Evolutionary conservation across 1,140 invertebrate genomes (phyloP).

Genomic region (Pogonus chalceus): DNA sequence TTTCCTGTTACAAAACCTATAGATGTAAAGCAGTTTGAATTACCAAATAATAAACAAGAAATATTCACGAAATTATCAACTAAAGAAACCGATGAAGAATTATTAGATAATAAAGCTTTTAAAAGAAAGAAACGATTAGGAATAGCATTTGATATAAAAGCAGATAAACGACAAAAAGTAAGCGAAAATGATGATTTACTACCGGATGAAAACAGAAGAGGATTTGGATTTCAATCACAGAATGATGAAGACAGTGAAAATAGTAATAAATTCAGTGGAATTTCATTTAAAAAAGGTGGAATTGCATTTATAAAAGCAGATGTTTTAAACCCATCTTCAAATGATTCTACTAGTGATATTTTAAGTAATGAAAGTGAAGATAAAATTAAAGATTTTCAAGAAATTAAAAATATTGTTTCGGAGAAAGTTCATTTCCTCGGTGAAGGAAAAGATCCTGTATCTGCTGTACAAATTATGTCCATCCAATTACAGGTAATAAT

Average conservation of each 20-base stretch:
- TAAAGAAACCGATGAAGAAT: constrained; percentile 20
- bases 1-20: constrained; percentile 37
- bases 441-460: constrained; percentile 46
- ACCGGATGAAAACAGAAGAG: constrained; percentile 18
- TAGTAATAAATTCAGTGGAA: constrained; percentile 17
- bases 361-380: constrained; percentile 14
- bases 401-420: constrained; percentile 22
- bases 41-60: constrained; percentile 10
- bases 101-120: constrained; percentile 28
- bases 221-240: constrained; percentile 33
- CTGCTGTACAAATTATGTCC: constrained; percentile 52
- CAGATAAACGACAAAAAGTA: constrained; percentile 17
- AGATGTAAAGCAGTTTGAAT: constrained; percentile 24
- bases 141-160: constrained; percentile 18
- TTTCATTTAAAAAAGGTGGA: constrained; percentile 25
- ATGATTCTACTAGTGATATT: neutral
- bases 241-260: constrained; percentile 31
- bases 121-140: constrained; percentile 32
- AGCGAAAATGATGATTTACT: constrained; percentile 11
- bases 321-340: constrained; percentile 18
- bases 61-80: neutral
- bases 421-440: constrained; percentile 56
- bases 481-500: constrained; percentile 51
- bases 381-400: constrained; percentile 12
- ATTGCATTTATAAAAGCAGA: constrained; percentile 37